phyloP scores from a whole-genome alignment of 2,113 vertebrate genomes.

The Malurus alboscapulatus region DNA sequence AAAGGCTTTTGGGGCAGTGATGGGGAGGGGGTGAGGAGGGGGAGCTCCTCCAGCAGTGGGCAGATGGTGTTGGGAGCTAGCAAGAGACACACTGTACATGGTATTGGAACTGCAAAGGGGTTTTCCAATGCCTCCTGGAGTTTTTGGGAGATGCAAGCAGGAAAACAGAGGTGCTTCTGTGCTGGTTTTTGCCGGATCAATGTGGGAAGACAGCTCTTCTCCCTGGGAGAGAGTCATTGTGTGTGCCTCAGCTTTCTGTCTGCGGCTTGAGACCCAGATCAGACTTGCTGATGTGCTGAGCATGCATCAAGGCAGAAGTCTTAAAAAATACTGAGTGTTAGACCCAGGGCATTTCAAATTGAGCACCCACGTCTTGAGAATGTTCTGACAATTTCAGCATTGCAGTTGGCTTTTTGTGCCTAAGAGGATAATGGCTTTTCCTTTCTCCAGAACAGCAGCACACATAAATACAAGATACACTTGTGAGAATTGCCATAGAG shows the following conservation, averaged over 20 bases:
- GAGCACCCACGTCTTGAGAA: not conserved
- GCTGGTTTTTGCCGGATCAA: not conserved
- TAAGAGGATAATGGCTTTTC: not conserved
- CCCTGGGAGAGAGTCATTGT: not conserved
- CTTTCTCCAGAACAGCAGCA: not conserved
- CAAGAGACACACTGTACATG: not conserved
- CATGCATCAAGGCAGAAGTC: not conserved
- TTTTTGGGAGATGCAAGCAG: not conserved
- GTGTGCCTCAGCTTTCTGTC: not conserved
- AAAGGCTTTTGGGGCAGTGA: not conserved
- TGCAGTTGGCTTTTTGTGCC: not conserved
- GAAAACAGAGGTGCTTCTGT: not conserved
- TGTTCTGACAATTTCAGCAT: not conserved
- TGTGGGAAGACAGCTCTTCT: not conserved
- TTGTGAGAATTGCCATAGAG: not conserved
- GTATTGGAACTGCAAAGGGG: not conserved
- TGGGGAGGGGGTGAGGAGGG: fast-evolving
- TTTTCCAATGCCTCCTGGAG: fast-evolving
- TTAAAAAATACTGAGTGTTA: not conserved
- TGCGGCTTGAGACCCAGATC: not conserved
- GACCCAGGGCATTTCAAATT: not conserved
- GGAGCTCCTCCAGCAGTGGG: fast-evolving
- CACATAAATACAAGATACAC: not conserved
- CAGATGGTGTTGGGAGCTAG: not conserved
- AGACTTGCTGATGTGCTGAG: not conserved